phyloP scores from a whole-genome alignment of 2,113 vertebrate species.

The Mystacornis crossleyi region DNA sequence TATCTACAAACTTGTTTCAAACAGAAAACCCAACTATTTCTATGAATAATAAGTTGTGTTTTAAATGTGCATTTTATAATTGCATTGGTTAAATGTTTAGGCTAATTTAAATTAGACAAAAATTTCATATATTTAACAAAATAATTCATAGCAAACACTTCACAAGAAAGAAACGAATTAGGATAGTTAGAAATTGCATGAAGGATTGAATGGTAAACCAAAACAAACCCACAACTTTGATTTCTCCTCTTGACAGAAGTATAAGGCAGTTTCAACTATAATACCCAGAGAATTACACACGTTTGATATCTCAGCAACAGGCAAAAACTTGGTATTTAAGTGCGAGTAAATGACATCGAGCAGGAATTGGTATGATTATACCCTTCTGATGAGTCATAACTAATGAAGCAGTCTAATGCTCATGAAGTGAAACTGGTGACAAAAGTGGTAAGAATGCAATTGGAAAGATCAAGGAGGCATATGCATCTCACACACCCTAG shows the following conservation, averaged over 20 bases:
- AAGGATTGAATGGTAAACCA: not conserved
- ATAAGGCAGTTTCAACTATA: slow-evolving; percentile 13
- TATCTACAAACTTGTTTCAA: not conserved
- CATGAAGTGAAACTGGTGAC: not conserved
- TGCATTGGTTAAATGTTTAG: not conserved
- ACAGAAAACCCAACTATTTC: not conserved
- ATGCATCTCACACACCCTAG: not conserved
- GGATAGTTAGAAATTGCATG: not conserved
- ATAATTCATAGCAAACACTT: not conserved
- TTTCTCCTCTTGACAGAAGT: not conserved
- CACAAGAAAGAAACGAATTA: not conserved
- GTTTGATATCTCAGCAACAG: slow-evolving; percentile 31
- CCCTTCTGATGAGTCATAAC: slow-evolving; percentile 47
- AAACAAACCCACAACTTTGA: not conserved
- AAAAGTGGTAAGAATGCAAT: not conserved
- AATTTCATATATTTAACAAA: not conserved
- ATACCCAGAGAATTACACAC: slow-evolving; percentile 38
- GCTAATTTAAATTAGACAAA: not conserved
- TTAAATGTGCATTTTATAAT: not conserved
- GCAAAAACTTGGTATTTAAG: slow-evolving; percentile 50
- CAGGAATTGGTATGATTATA: slow-evolving; percentile 29
- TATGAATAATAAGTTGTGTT: not conserved
- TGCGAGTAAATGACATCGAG: slow-evolving; percentile 23
- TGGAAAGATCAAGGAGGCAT: not conserved
- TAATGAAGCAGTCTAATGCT: slow-evolving; percentile 28